Base-by-base conservation (phyloP, 2,797 vertebrate species). In the Siniperca obscura region DNA sequence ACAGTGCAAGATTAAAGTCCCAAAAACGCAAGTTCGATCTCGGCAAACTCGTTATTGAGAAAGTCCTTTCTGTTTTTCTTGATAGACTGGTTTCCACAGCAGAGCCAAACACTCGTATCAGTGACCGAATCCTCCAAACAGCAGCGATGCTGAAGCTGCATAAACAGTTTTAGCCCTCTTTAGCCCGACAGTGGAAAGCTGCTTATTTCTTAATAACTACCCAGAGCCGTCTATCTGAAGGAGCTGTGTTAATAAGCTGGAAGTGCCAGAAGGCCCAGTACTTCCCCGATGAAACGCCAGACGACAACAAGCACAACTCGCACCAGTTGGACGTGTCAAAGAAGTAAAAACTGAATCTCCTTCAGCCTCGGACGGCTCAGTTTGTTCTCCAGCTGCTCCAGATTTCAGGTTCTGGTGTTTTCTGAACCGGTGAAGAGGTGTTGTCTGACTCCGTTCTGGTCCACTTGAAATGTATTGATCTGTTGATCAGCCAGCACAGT, bases 401-500 rank as follows among this genome's bases (percentile, higher is more conserved):
- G 42, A 4, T 13, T 11, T 72, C 22, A 9, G 36, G 16, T 25
- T 61, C 17, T 7, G 34, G 22, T 13, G 36, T 60, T 48, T 55
- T 25, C 64, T 69, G 59, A 65, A 76, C 59, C 66, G 44, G 68
- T 60, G 8, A 42, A 40, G 50, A 57, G 59, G 56, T 17, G 38
- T 6, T 6, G 65, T 64, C 70, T n/a, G 62, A 69, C 68, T 64
- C 40, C 0, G 4, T 19, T 64, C 69, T 30, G 56, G 44, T 59
- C 83, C 65, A 55, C 65, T 55, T 3, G 3, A 7, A 8, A 14
- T 19, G 9, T n/a, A 70, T 66, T 48, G 52, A 81, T 81, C 69
- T 36, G 50, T 34, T 38, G 82, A 85, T 77, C 74, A 85, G 74
- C 74, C 78, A 73, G 65, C 65, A 70, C 78, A 55, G 74, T 74